Conservation (phyloP, 2,113 vertebrate genomes). For the Aplodontia rufa region DNA sequence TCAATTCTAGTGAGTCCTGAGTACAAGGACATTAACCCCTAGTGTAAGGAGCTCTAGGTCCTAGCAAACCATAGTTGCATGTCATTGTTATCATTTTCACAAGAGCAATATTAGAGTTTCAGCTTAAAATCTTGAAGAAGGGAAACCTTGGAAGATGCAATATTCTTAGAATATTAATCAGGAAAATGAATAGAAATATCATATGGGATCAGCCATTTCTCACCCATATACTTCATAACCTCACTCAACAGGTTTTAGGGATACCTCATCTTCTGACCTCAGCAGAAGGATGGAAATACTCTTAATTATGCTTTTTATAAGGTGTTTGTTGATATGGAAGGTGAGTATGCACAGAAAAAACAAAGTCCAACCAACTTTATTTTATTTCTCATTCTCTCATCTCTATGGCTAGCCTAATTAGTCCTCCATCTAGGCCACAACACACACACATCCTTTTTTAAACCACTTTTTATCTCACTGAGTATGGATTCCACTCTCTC, state of each 20-base stretch:
- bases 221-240: neutral
- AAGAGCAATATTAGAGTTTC: neutral
- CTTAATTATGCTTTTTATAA: neutral
- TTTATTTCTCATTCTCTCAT: neutral
- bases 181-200: neutral
- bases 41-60: accelerated
- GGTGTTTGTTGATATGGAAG: neutral
- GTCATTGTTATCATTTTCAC: neutral
- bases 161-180: neutral
- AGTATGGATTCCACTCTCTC: neutral
- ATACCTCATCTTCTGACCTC: neutral
- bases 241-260: neutral
- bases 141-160: neutral
- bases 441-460: neutral
- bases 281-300: neutral
- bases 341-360: neutral
- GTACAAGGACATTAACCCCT: neutral
- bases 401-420: neutral
- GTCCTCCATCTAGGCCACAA: accelerated
- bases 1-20: neutral
- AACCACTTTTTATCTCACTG: neutral
- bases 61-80: neutral
- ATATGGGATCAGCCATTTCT: neutral
- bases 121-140: neutral
- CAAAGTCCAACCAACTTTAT: neutral